A percentile compares a stretch with the other conserved stretches of the same genome.
phyloP scores from a whole-genome alignment of 1,140 invertebrate genomes.

The Sycophila sp. region DNA sequence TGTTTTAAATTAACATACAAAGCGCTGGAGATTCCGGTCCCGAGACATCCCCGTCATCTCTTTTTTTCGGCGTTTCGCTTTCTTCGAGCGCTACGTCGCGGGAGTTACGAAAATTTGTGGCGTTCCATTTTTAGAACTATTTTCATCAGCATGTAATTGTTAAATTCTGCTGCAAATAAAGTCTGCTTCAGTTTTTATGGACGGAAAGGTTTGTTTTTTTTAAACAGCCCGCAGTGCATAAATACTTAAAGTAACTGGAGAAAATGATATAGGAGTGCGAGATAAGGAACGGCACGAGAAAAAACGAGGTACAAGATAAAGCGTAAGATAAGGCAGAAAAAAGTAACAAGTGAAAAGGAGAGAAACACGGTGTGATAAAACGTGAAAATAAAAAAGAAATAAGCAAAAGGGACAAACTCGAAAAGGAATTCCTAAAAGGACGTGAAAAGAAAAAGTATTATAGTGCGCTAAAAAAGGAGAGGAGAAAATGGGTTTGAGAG shows the following conservation, averaged over 20 bases:
- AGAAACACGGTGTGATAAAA: background rate
- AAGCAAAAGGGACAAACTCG: background rate
- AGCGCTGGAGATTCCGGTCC: conserved; percentile 42
- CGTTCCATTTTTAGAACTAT: too few species aligned
- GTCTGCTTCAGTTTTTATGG: too few species aligned
- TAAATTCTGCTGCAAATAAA: too few species aligned
- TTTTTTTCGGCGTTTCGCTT: background rate
- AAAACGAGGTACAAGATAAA: conserved; percentile 2
- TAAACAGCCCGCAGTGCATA: too few species aligned
- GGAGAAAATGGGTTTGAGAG: background rate
- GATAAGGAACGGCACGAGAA: background rate
- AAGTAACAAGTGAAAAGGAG: background rate
- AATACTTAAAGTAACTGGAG: too few species aligned
- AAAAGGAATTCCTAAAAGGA: background rate
- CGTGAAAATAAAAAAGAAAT: background rate
- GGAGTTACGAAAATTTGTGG: too few species aligned
- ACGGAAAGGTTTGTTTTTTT: too few species aligned
- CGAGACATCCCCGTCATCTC: conserved; percentile 28
- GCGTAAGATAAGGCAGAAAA: too few species aligned
- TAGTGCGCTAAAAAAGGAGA: background rate
- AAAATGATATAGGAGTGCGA: background rate
- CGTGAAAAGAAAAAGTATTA: background rate
- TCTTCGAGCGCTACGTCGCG: too few species aligned
- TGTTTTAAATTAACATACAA: conserved; percentile 58
- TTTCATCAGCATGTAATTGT: too few species aligned